Base-by-base conservation (phyloP, 2,113 vertebrate species). In the Syrrhaptes paradoxus region DNA sequence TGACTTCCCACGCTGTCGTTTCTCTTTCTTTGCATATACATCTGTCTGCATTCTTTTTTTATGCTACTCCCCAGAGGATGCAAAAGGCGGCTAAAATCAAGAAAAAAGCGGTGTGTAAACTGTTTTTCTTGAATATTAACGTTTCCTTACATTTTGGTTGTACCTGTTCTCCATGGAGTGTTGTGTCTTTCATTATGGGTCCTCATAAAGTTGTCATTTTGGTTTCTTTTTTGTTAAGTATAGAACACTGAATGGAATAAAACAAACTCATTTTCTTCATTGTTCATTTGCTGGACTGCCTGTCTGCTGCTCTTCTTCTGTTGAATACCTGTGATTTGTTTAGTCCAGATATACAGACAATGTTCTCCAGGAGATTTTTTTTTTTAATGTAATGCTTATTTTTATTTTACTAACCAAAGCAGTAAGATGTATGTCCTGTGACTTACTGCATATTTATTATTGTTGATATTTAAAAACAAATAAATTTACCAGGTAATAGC, bases 11-110 rank as follows among this genome's bases (percentile, higher is more conserved):
- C 77, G 55, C 76, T 83, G 43, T 75, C 17, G 92, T 85, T 92
- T 85, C 91, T 96, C 93, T 89, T 96, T 91, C 77, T 90, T 71
- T 89, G 61, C 89, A 81, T 85, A 41, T 94, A 96, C 93, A 97
- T 94, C 93, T 97, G 87, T 97, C 97, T 98, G 90, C 97, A 98
- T 98, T 98, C 97, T 98, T 98, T 95, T 98, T 97, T 98, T 95
- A 88, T 95, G 97, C 97, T 97, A 96, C 98, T 98, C 97, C 96
- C 97, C 99, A 99, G 99, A 99, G 99, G 99, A 99, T 99, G 98
- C 99, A 99, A 97, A 99, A 99, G 98, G 99, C 99, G 98, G 99
- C 99, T 98, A 99, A 99, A 98, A 99, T 99, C 99, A 99, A 99
- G 99, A 99, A 99, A 98, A 99, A 99, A 99, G 99, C 98, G 99